Evolutionary conservation across 2,888 invertebrate species (phyloP), one percentile per base, ranked within the genome.

Genomic region (Agonopterix heracliana): DNA sequence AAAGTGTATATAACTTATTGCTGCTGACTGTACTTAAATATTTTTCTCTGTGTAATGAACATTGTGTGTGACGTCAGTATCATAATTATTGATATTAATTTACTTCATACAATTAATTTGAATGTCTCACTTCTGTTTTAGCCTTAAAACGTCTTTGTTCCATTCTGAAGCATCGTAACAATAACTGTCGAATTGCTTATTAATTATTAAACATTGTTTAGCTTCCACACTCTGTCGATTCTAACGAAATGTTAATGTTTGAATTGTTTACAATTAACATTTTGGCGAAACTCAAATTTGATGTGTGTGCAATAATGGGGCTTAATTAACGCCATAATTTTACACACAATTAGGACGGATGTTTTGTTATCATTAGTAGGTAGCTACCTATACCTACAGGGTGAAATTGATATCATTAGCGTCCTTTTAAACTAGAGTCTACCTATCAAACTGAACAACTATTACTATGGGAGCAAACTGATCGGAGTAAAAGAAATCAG

Each of bases 61-160:
- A 14, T 14, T 14, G 14, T 14, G 14, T 14, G 14, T 14, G 14
- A n/a, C n/a, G n/a, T n/a, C n/a, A n/a, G n/a, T n/a, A n/a, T n/a
- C n/a, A n/a, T n/a, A n/a, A n/a, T n/a, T n/a, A n/a, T n/a, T n/a
- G n/a, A n/a, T n/a, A n/a, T n/a, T n/a, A n/a, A n/a, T n/a, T n/a
- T n/a, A n/a, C n/a, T n/a, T n/a, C n/a, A n/a, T n/a, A n/a, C n/a
- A n/a, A n/a, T n/a, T n/a, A n/a, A n/a, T n/a, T n/a, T n/a, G n/a
- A n/a, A n/a, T n/a, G n/a, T n/a, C n/a, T n/a, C n/a, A n/a, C n/a
- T n/a, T n/a, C 14, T 14, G 14, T 14, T 14, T 14, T 14, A 14
- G 14, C 14, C 14, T 14, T 14, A 14, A 14, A 48, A 48, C 54
- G 48, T 54, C 54, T 61, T 54, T 60, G 53, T 54, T 40, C 34